Evolutionary conservation across 2,797 vertebrate species (phyloP).

Genomic region (Eulemur albifrons): DNA sequence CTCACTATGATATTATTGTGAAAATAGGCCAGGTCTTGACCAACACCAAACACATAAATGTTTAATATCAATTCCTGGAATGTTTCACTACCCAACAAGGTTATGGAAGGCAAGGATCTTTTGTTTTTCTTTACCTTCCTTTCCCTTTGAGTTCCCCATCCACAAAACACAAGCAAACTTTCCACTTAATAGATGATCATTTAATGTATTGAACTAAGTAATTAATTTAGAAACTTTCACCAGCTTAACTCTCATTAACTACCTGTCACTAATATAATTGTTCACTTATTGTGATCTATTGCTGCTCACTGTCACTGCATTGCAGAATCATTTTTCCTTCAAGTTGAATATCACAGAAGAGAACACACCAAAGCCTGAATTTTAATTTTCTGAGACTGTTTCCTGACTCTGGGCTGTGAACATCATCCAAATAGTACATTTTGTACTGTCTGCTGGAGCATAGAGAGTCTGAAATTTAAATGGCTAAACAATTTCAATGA

Average conservation of each 20-base stretch:
- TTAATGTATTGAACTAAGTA: not conserved
- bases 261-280: not conserved
- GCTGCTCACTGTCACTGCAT: not conserved
- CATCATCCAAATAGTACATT: conserved; percentile 28
- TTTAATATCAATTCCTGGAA: not conserved
- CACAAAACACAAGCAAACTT: not conserved
- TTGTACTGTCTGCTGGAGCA: conserved; percentile 19
- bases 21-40: not conserved
- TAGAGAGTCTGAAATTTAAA: conserved; percentile 16
- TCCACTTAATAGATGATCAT: not conserved
- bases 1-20: not conserved
- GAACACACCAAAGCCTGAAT: not conserved
- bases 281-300: not conserved
- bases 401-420: not conserved
- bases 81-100: not conserved
- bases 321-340: not conserved
- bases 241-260: not conserved
- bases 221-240: not conserved
- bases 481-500: not conserved
- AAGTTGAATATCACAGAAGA: not conserved
- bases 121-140: not conserved
- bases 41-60: not conserved
- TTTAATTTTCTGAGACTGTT: conserved; percentile 58
- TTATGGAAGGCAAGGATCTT: not conserved
- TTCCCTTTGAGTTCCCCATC: not conserved